These are phyloP conservation scores for Takifugu ocellatus DNA, from an alignment of 2,797 vertebrate species.

Conservation along the genomic window DNA sequence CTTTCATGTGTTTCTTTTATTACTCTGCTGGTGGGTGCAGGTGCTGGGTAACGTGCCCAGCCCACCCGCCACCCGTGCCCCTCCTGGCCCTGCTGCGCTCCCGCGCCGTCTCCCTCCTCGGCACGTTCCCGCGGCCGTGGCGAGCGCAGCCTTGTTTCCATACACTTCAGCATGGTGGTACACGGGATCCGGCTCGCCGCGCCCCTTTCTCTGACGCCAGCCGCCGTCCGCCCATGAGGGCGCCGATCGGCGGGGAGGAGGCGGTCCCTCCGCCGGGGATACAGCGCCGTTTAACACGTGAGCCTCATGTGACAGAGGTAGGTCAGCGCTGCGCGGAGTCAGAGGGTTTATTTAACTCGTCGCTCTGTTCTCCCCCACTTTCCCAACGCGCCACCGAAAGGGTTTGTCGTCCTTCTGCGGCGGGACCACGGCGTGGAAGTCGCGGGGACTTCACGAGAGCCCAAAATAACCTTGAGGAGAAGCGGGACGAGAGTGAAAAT, in stretches of 20 bases:
- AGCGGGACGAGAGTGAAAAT: background rate
- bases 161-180: constrained; percentile 72
- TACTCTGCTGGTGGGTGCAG: too few species aligned
- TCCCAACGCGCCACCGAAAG: constrained; percentile 68
- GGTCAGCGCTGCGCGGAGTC: constrained; percentile 77
- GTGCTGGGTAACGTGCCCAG: background rate
- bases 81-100: constrained; percentile 5
- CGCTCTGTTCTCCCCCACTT: constrained; percentile 84
- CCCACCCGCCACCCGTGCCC: background rate
- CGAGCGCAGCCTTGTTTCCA: constrained; percentile 56
- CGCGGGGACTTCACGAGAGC: constrained; percentile 20
- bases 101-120: constrained; percentile 9
- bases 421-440: constrained; percentile 29
- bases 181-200: constrained; percentile 66
- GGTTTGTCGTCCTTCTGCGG: constrained; percentile 31
- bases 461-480: background rate
- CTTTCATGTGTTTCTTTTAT: too few species aligned
- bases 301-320: constrained; percentile 90
- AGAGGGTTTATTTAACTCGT: constrained; percentile 90
- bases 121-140: constrained; percentile 41
- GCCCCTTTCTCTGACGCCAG: constrained; percentile 55
- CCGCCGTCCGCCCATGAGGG: constrained; percentile 42
- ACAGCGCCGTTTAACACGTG: constrained; percentile 89
- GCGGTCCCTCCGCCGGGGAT: constrained; percentile 55
- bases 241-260: constrained; percentile 48